These are phyloP conservation scores for Reinhardtius hippoglossoides DNA, from an alignment of 2,113 vertebrate species.

Conservation along the genomic window DNA sequence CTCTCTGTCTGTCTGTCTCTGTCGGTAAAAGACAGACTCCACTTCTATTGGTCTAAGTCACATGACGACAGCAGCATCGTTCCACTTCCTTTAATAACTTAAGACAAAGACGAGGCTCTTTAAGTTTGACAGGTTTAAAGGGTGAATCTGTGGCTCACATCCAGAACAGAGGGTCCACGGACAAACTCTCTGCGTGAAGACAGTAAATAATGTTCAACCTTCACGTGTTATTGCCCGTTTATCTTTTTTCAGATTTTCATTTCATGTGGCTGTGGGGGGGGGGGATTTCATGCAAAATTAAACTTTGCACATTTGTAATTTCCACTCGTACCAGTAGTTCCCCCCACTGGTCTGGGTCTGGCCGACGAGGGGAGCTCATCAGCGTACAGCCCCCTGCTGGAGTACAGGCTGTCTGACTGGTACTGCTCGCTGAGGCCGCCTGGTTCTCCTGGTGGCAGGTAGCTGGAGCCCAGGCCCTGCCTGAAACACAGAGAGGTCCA, in stretches of 20 bases:
- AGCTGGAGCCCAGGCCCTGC: conserved; percentile 86
- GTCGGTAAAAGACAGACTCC: conserved; percentile 31
- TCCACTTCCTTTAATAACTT: no score
- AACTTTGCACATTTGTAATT: not conserved
- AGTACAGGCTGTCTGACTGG: conserved; percentile 86
- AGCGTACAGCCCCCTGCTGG: conserved; percentile 86
- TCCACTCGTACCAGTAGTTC: conserved; percentile 88
- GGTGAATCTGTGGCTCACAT: not conserved
- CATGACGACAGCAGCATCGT: not conserved
- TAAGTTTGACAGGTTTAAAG: conserved; percentile 18
- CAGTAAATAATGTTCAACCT: not conserved
- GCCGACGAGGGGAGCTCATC: conserved; percentile 90
- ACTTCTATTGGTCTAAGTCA: conserved; percentile 42
- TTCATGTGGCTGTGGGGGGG: no score
- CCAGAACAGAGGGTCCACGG: not conserved
- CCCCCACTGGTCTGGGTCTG: conserved; percentile 92
- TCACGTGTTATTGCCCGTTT: not conserved
- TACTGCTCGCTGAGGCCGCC: conserved; percentile 81
- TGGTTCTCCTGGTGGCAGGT: conserved; percentile 86
- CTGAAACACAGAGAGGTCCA: conserved; percentile 72
- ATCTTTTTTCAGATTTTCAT: not conserved
- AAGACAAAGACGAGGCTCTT: not conserved
- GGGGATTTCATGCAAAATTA: no score
- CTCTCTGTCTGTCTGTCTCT: not conserved
- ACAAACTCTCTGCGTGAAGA: not conserved